Evolutionary conservation across 30 jellyfish, hydroid and myxozoan genomes (phyloP).

Genomic region (Sanderia malayensis): DNA sequence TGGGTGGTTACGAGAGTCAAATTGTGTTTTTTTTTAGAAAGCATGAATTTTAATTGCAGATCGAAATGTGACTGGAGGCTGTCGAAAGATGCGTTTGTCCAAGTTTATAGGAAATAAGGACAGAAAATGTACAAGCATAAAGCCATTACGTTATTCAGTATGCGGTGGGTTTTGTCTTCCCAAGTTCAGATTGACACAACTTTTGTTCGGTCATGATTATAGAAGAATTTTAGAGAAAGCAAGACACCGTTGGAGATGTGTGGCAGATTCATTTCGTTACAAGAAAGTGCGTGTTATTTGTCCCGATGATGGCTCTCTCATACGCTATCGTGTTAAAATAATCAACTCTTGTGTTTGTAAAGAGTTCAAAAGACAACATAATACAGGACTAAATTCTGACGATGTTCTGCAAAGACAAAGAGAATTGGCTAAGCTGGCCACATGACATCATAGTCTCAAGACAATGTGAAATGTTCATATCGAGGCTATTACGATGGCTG

Average conservation of each 20-base stretch:
- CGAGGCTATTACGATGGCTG: too few relatives aligned
- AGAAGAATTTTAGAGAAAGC: constrained; percentile 40
- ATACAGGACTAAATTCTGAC: constrained; percentile 49
- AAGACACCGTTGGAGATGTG: constrained; percentile 63
- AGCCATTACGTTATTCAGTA: constrained; percentile 56
- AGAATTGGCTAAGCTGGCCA: too few relatives aligned
- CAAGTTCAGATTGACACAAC: constrained; percentile 49
- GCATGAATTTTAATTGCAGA: constrained; percentile 25
- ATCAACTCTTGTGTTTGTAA: constrained; percentile 71
- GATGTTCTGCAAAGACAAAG: background rate
- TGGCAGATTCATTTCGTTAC: constrained; percentile 39
- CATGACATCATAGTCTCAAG: too few relatives aligned
- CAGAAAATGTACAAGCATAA: constrained; percentile 71
- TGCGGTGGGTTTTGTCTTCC: constrained; percentile 77
- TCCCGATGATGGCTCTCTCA: constrained; percentile 79
- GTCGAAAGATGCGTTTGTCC: constrained; percentile 61
- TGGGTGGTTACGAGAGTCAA: too few relatives aligned
- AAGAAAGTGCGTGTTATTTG: constrained; percentile 69
- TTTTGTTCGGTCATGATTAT: constrained; percentile 33
- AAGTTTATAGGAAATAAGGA: constrained; percentile 68
- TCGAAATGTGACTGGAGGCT: constrained; percentile 60
- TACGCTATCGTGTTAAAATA: constrained; percentile 60
- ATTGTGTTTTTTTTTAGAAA: too few relatives aligned
- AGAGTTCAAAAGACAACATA: constrained; percentile 64
- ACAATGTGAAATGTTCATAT: too few relatives aligned